Base-by-base conservation (phyloP, 2,113 vertebrate genomes). In the Lagopus leucura region DNA sequence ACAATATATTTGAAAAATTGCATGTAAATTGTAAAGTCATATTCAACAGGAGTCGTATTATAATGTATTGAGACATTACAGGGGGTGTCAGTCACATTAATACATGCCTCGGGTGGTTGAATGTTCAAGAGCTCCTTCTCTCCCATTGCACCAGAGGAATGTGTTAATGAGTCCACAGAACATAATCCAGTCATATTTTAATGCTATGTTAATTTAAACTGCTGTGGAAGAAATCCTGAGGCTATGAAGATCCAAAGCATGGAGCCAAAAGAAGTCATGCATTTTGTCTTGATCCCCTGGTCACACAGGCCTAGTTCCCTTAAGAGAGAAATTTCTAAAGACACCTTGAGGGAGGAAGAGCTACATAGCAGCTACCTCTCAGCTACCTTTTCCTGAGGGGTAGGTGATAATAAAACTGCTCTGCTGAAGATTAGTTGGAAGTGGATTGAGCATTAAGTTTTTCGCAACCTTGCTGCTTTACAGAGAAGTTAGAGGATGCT, bases 161-260 rank as follows among this genome's bases (percentile, higher is more conserved):
- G 82, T 86, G 60, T 85, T 96, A 94, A 92, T 88, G 83, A 94
- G 45, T 74, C 34, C 14, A 0, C 42, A 86, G 84, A 95, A 94
- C 38, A 92, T 69, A 95, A 89, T 83, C 74, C 72, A 92, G 72
- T 78, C 89, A 34, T 90, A 86, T 93, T 93, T 92, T 92, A 94
- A 95, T 90, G 76, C n/a, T 94, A 24, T 79, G 86, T 75, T 91
- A 94, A 95, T 93, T 92, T 74, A 79, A 92, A 63, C 48, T 86
- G 47, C 73, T 92, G 54, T 90, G 72, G 79, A 95, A 96, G 43
- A 80, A 92, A 92, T 93, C 85, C 80, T 90, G 43, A 63, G 91
- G 82, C 83, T 86, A 89, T 55, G 57, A 82, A 73, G 47, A 74
- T 73, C 58, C 90, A 52, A 50, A 77, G 69, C 42, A 70, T 17